Evolutionary conservation across 2,797 vertebrate species (phyloP), one percentile per base, ranked within the genome.

Genomic region (Phrynocephalus guinanensis): DNA sequence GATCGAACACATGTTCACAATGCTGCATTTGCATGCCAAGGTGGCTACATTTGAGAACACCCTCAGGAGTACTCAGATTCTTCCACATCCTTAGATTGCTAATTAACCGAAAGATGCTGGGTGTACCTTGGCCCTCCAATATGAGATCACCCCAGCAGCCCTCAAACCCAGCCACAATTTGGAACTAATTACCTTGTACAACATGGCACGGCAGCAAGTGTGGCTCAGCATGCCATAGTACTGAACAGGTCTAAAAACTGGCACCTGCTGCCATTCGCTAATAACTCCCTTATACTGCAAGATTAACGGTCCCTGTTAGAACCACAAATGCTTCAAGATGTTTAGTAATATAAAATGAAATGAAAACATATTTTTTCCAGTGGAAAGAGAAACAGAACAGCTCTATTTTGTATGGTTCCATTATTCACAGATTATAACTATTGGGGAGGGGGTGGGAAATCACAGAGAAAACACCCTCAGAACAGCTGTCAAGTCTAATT

Each of bases 401-500:
- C 28, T 88, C 72, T 67, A 81, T 81, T 81, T 77, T 85, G 83
- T 81, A 38, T 68, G 33, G 48, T 70, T 75, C 44, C 60, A 88
- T 86, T 88, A 84, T 88, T 93, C 87, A 84, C 68, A 86, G 44
- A 79, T 48, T 44, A 92, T 87, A 89, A 71, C 88, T 91, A 87
- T 89, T 72, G 24, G 44, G 72, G 52, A 93, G 75, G 24, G 44
- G 72, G 52, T 92, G 94, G 93, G 93, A 93, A 93, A 93, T 95
- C 80, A 33, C 87, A 82, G 73, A 78, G 20, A 72, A 71, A 85
- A 86, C 79, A 92, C 86, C 84, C 67, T 86, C 56, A 76, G 91
- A 85, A 86, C 92, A 93, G 91, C 93, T 86, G 88, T 71, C 91
- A 92, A 91, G 86, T 91, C 26, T 87, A 94, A 91, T 82, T 87